Conservation (phyloP, 2,113 vertebrate species). For the Crocuta crocuta region DNA sequence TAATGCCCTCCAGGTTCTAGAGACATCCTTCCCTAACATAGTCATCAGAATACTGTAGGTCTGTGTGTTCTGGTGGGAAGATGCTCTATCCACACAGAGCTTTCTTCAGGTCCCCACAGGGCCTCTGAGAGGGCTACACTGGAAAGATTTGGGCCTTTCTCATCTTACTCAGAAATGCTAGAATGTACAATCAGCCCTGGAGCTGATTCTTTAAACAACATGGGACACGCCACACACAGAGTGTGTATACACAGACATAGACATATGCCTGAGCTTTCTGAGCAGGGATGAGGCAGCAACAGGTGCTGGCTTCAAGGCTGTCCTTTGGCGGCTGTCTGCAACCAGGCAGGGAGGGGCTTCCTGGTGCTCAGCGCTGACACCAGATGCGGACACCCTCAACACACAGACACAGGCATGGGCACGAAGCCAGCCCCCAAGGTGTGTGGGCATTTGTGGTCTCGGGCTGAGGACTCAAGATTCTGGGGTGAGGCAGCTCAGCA, state of each 20-base stretch:
- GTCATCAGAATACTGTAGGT: not conserved
- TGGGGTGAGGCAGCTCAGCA: not conserved
- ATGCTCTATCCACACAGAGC: not conserved
- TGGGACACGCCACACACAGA: not conserved
- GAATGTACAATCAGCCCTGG: not conserved
- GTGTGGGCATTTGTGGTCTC: not conserved
- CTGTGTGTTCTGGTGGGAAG: not conserved
- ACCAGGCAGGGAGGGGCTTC: not conserved
- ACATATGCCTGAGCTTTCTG: accelerated
- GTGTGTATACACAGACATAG: not conserved
- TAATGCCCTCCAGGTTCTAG: not conserved
- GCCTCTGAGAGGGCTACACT: not conserved
- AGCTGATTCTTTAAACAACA: not conserved
- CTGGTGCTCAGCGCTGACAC: not conserved
- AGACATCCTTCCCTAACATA: not conserved
- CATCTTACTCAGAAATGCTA: not conserved
- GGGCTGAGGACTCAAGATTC: not conserved
- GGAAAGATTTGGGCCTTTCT: constrained; percentile 12
- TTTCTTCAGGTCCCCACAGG: not conserved
- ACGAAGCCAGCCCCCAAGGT: not conserved
- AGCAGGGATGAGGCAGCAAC: not conserved
- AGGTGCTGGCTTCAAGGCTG: not conserved
- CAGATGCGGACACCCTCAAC: not conserved
- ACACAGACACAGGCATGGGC: not conserved
- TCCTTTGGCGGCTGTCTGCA: not conserved